These are phyloP conservation scores for Lacerta viridis DNA, from an alignment of 2,797 vertebrate species.

Conservation along the genomic window DNA sequence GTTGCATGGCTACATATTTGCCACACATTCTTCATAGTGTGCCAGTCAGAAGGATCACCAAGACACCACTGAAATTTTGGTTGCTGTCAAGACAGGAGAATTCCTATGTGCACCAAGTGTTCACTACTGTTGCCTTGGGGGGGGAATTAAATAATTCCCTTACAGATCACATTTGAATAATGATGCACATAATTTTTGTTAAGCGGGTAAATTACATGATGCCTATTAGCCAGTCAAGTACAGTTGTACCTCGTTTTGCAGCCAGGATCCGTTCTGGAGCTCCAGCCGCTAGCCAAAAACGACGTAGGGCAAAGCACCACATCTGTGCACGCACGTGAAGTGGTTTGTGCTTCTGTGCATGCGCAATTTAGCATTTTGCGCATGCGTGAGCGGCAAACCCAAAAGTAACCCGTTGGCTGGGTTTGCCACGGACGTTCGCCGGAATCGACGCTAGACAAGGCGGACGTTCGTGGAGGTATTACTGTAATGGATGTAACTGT, in stretches of 20 bases:
- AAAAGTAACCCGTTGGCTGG: no score
- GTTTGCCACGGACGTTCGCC: no score
- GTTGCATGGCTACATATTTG: not conserved
- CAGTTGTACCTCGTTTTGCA: no score
- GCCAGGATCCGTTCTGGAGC: no score
- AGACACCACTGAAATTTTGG: not conserved
- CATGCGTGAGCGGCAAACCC: no score
- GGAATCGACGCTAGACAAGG: no score
- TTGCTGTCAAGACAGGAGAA: conserved; percentile 28
- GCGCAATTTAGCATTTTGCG: no score
- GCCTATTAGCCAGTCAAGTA: not conserved
- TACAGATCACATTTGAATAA: conserved; percentile 2
- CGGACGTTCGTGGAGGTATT: no score
- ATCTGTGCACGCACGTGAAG: no score
- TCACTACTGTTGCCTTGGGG: conserved; percentile 37
- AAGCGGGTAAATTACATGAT: not conserved
- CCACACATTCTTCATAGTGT: conserved; percentile 39
- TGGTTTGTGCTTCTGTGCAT: no score
- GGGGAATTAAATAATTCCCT: not conserved
- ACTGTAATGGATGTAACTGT: not conserved
- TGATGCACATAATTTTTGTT: accelerated
- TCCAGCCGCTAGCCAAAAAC: no score
- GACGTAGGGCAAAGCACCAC: no score
- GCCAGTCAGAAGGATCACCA: not conserved
- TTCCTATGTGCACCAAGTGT: conserved; percentile 21